Percentiles rank a stretch among this genome's conserved stretches.
Evolutionary conservation across 2,113 vertebrate genomes (phyloP).

Genomic region (Psophia crepitans): DNA sequence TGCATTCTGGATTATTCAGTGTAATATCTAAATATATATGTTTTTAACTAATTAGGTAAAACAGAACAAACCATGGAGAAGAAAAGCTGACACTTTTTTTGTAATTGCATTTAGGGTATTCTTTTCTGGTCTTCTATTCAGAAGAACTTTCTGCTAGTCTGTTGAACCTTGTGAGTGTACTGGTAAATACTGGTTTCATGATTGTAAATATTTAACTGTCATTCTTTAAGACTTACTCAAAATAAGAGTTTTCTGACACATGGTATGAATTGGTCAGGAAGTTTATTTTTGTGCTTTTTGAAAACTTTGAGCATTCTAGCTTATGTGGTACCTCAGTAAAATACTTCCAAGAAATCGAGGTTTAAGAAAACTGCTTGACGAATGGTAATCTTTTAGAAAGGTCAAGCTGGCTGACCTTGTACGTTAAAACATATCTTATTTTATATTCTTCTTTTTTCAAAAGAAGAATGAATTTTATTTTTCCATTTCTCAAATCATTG

Average conservation of each 20-base stretch:
- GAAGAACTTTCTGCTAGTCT: neutral
- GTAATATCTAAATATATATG: neutral
- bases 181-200: neutral
- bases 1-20: neutral
- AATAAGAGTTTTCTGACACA: neutral
- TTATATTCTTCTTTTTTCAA: neutral
- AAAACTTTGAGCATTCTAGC: neutral
- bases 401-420: neutral
- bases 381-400: neutral
- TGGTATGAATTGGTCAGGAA: neutral
- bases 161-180: neutral
- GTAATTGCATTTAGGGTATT: neutral
- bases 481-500: neutral
- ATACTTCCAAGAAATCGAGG: neutral
- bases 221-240: neutral
- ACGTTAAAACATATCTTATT: neutral
- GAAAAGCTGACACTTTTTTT: neutral
- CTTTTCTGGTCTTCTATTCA: neutral
- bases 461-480: neutral
- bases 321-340: neutral
- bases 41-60: neutral
- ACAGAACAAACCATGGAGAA: neutral
- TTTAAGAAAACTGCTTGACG: neutral
- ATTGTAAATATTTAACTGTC: neutral
- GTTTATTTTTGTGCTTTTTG: neutral